A percentile compares a stretch with the other conserved stretches of the same genome.
These are phyloP conservation scores for Coranthus polyacanthus DNA, from an alignment of 2,797 vertebrate species.

Conservation along the genomic window DNA sequence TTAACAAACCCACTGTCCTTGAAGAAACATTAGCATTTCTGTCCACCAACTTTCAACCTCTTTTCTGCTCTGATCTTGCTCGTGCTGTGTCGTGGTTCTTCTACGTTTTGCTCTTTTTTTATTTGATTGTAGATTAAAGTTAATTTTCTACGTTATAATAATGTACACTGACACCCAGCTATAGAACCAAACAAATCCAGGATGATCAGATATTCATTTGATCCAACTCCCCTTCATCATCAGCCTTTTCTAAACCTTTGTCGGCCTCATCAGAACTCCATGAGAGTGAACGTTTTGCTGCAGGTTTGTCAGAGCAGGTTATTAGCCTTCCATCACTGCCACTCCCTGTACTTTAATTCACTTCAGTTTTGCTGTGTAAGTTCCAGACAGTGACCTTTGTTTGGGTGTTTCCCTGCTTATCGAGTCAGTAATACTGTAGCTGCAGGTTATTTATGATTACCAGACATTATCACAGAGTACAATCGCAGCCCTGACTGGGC, in stretches of 20 bases:
- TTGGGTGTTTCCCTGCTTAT: slow-evolving; percentile 39
- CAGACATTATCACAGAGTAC: not conserved
- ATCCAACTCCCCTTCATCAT: too few relatives aligned
- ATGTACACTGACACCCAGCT: too few relatives aligned
- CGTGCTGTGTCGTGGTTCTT: slow-evolving; percentile 1
- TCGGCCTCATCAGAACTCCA: too few relatives aligned
- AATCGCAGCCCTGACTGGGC: not conserved
- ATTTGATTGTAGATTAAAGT: too few relatives aligned
- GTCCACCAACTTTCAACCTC: too few relatives aligned
- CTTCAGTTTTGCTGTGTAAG: slow-evolving; percentile 32
- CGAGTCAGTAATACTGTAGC: slow-evolving; percentile 28
- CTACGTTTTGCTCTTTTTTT: not conserved
- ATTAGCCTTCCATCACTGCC: slow-evolving; percentile 35
- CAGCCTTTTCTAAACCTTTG: too few relatives aligned
- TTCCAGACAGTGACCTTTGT: slow-evolving; percentile 58
- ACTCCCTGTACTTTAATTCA: slow-evolving; percentile 30
- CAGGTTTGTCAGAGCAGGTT: slow-evolving; percentile 25
- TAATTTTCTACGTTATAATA: too few relatives aligned
- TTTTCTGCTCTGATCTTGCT: too few relatives aligned
- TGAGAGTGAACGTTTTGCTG: slow-evolving; percentile 5
- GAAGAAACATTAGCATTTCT: too few relatives aligned
- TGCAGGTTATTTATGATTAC: slow-evolving; percentile 44
- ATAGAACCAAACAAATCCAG: too few relatives aligned
- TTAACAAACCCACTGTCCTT: too few relatives aligned
- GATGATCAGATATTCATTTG: too few relatives aligned